Percentiles rank a stretch among this genome's conserved stretches.
phyloP scores from a whole-genome alignment of 2,113 vertebrate species.

The Chrysochloris asiatica region DNA sequence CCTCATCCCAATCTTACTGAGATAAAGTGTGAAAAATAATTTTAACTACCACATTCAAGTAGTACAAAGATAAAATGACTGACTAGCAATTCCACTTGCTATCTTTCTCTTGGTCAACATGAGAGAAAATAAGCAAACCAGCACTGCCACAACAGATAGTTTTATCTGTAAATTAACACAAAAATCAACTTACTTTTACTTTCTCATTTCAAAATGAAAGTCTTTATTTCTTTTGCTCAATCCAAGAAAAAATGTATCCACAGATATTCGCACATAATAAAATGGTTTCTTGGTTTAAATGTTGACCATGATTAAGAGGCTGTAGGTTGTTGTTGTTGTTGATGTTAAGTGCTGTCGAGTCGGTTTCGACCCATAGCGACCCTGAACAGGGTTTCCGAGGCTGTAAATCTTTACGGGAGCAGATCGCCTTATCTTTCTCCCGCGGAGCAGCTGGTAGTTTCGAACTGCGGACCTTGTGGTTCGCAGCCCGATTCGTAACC shows the following conservation, averaged over 20 bases:
- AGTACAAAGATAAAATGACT: slow-evolving; percentile 60
- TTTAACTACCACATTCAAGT: slow-evolving; percentile 69
- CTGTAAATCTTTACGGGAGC: too few relatives aligned
- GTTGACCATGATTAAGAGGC: too few relatives aligned
- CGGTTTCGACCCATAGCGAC: too few relatives aligned
- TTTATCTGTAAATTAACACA: slow-evolving; percentile 66
- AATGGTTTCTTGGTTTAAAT: neutral
- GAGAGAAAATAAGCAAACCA: slow-evolving; percentile 14
- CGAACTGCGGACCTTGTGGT: too few relatives aligned
- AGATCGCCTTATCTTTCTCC: too few relatives aligned
- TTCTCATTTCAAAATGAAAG: slow-evolving; percentile 45
- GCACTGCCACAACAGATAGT: slow-evolving; percentile 54
- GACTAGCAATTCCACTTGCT: neutral
- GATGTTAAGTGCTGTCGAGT: too few relatives aligned
- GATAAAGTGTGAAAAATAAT: slow-evolving; percentile 75
- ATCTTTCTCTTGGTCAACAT: neutral
- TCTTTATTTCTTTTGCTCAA: neutral
- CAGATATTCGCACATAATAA: neutral
- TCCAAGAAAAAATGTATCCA: neutral
- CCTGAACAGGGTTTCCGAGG: too few relatives aligned
- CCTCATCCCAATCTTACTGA: slow-evolving; percentile 72
- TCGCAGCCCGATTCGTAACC: too few relatives aligned
- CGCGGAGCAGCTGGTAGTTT: too few relatives aligned
- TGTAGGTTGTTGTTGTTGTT: too few relatives aligned
- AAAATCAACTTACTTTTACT: slow-evolving; percentile 38